Conservation (phyloP, 2,888 invertebrate species). For the Venustoraphidia nigricollis region DNA sequence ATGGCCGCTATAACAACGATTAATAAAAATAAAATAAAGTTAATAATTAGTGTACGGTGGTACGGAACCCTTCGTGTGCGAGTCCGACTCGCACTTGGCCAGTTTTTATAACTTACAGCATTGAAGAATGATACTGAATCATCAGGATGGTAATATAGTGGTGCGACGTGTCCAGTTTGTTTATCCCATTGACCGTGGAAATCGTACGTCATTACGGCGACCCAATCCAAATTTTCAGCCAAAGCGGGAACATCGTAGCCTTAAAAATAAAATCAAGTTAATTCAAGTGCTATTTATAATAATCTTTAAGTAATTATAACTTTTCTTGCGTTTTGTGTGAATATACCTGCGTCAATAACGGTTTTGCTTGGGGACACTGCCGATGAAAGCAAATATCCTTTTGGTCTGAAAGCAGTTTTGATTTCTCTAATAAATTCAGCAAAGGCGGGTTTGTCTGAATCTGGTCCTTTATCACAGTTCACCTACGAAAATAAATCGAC, state of each 20-base stretch:
- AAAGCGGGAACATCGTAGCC: slow-evolving; percentile 67
- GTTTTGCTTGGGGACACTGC: slow-evolving; percentile 81
- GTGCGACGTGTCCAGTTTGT: slow-evolving; percentile 80
- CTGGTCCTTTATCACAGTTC: slow-evolving; percentile 70
- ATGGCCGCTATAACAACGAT: too few relatives aligned
- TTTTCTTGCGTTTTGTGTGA: neutral
- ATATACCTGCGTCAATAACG: slow-evolving; percentile 58
- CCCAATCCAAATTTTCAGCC: slow-evolving; percentile 68
- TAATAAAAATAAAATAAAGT: too few relatives aligned
- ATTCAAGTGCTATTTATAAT: neutral
- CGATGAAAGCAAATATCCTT: slow-evolving; percentile 57
- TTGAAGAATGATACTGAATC: slow-evolving; percentile 73
- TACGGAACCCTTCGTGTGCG: too few relatives aligned
- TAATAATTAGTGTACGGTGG: too few relatives aligned
- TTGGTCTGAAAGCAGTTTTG: slow-evolving; percentile 46
- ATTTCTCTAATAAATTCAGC: slow-evolving; percentile 59
- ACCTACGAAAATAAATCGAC: slow-evolving; percentile 34
- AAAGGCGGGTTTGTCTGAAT: slow-evolving; percentile 69
- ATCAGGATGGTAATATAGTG: slow-evolving; percentile 65
- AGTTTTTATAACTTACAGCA: slow-evolving; percentile 44
- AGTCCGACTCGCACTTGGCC: too few relatives aligned
- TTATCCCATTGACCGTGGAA: slow-evolving; percentile 88
- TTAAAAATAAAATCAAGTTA: slow-evolving; percentile 6
- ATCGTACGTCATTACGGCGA: slow-evolving; percentile 86
- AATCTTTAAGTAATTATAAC: too few relatives aligned